Evolutionary conservation across 2,888 invertebrate genomes (phyloP), one percentile per base, ranked within the genome.

Genomic region (Coecobrya sp.): DNA sequence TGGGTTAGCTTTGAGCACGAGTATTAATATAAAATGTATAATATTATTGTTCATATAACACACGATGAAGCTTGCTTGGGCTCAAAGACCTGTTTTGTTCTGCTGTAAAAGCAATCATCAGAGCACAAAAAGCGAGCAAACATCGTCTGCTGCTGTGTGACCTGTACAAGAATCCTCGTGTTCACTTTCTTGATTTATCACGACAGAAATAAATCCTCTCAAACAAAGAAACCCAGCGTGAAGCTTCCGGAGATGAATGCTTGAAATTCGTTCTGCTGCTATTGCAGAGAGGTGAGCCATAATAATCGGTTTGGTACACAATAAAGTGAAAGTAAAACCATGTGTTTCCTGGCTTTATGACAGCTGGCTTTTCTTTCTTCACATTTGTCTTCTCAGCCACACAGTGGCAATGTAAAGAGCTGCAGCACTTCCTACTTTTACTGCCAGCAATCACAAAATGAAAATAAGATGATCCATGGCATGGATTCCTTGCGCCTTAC

Each of bases 171-270:
- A 79, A 42, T 70, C 42, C 22, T 62, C 52, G 81, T 81, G 88
- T 59, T 55, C 55, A 70, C 89, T 42, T 82, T 89, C 82, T 84
- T 89, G 89, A 89, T 89, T 89, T 89, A 89, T 89, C 68, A 73
- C 52, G 49, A 19, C 22, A 36, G 73, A 84, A 70, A 89, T 89
- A 89, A 89, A 89, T 89, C 89, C 84, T 89, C 55, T 79, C 79
- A 25, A 81, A 27, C 30, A 81, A 79, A 30, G n/a, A 59, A 84
- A 42, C 65, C 81, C 82, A 89, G 89, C 84, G 70, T 68, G 82
- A 62, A n/a, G 27, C 59, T 84, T 89, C 89, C 82, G 89, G 82
- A 59, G 88, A 87, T 87, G 87, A 76, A 87, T 81, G 88, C 88
- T 73, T 62, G 59, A 62, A 62, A 79, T 70, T 30, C 81, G 81